Base-by-base conservation (phyloP, 2,888 invertebrate species). In the Pachydiplax longipennis region DNA sequence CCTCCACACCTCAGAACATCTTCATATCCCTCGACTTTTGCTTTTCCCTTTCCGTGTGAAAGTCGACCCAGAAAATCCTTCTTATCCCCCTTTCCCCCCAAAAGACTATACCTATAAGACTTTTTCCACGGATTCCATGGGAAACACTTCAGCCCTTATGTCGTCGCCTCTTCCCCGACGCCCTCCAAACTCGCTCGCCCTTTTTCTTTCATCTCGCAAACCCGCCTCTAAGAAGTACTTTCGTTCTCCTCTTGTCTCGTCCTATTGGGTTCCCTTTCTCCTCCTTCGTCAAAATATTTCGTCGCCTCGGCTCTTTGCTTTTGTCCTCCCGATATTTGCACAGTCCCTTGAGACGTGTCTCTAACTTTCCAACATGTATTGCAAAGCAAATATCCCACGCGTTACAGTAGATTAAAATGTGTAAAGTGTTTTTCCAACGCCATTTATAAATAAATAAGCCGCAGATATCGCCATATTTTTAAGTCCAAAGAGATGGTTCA, bases 191-290 rank as follows among this genome's bases (percentile, higher is more conserved):
- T 15, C 44, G 13, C 44, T 25, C 25, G 25, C 73, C 73, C 58
- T 58, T 53, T 44, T 83, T 35, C 58, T 83, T 83, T 83, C 83
- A 83, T 83, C 83, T 58, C 22, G n/a, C 82, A 44, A 48, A 48
- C 53, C 44, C 44, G 44, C 44, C 44, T 48, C 31, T 58, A 25
- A 31, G 53, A 15, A 58, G 83, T 83, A 31, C 83, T 58, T 31
- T 35, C 35, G 22, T 13, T 80, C 25, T 25, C 18, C 53, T 53
- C 83, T 31, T 18, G 81, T 37, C 22, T 15, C 83, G 53, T 48
- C 25, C 25, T 73, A 25, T 73, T 73, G 58, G 53, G 13, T 58
- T 31, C 22, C 65, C 22, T n/a, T 12, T 65, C 65, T 65, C n/a
- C 22, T 12, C 73, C 31, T 73, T 12, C 73, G 25, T 73, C 73